Conservation (phyloP, 2,797 vertebrate genomes). For the Gorsachius magnificus region DNA sequence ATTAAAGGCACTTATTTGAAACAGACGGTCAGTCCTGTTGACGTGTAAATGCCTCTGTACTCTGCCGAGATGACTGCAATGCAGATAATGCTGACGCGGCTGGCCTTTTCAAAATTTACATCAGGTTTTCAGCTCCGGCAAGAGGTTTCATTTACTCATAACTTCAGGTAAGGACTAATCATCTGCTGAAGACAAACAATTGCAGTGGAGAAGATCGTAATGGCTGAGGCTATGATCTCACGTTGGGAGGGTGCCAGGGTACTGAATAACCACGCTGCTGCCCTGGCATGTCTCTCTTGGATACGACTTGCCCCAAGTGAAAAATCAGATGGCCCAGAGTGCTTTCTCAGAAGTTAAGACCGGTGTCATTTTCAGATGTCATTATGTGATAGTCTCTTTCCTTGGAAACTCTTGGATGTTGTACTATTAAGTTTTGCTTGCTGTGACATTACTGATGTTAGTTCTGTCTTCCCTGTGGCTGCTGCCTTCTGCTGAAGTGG, state of each 20-base stretch:
- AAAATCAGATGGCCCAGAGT: background rate
- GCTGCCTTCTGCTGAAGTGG: background rate
- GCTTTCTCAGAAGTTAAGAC: background rate
- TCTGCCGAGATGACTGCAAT: slow-evolving; percentile 48
- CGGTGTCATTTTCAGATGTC: rapidly evolving
- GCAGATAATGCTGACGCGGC: slow-evolving; percentile 34
- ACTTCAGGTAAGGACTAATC: background rate
- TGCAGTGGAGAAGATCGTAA: background rate
- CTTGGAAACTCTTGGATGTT: background rate
- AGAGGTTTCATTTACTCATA: background rate
- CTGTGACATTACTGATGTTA: background rate
- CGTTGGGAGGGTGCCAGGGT: background rate
- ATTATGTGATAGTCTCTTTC: rapidly evolving
- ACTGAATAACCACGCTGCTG: background rate
- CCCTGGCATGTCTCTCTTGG: rapidly evolving
- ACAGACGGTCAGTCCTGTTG: background rate
- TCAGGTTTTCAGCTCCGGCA: background rate
- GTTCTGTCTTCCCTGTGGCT: background rate
- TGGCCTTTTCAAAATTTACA: background rate
- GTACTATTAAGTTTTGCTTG: background rate
- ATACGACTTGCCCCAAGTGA: background rate
- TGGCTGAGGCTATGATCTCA: background rate
- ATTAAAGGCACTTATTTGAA: background rate
- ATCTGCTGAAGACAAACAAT: background rate
- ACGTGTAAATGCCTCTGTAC: background rate